Evolutionary conservation across 2,113 vertebrate species (phyloP).

Genomic region (Eidolon helvum): DNA sequence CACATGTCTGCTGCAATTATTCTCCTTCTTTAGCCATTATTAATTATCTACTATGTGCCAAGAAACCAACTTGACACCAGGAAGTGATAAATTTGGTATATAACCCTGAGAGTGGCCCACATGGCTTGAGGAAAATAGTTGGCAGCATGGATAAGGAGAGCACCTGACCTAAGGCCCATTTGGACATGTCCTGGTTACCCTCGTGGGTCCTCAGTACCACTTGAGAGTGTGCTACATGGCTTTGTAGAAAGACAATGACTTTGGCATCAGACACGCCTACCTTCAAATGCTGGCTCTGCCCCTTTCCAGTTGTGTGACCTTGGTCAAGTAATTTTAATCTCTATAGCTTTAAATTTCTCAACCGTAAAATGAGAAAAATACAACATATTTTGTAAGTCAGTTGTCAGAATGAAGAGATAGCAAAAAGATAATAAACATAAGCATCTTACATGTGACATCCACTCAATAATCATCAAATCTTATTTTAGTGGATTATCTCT

Average conservation of each 20-base stretch:
- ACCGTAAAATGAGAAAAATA: not conserved
- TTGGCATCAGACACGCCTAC: not conserved
- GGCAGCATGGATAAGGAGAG: not conserved
- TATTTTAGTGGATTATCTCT: not conserved
- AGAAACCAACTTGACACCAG: not conserved
- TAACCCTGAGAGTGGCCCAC: not conserved
- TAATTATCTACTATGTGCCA: not conserved
- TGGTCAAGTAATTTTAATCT: not conserved
- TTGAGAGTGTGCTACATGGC: not conserved
- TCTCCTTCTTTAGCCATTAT: not conserved
- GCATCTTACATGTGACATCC: not conserved
- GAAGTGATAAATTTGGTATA: not conserved
- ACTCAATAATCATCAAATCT: not conserved
- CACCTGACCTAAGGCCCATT: too few relatives aligned
- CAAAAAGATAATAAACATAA: not conserved
- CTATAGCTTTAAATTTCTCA: not conserved
- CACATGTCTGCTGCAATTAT: not conserved
- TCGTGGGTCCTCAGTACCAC: not conserved
- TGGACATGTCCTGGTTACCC: not conserved
- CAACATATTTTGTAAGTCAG: not conserved
- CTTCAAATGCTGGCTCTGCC: not conserved
- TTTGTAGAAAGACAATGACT: not conserved
- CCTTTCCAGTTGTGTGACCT: not conserved
- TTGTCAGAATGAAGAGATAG: not conserved
- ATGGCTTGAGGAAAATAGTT: not conserved